These are phyloP conservation scores for Tetraneura akinire DNA, from an alignment of 1,140 invertebrate genomes.

Conservation along the genomic window DNA sequence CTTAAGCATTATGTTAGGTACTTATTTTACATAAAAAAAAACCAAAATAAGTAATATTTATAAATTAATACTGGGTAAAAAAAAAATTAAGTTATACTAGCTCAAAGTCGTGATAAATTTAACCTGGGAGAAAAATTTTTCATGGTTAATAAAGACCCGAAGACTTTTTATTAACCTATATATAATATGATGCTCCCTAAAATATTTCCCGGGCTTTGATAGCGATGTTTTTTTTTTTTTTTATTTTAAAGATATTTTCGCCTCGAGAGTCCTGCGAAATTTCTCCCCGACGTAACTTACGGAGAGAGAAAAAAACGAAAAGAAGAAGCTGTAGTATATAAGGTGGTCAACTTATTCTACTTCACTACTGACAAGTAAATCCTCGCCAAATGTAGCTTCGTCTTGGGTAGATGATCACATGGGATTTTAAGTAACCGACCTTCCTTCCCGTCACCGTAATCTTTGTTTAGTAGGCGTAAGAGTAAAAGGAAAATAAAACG, in stretches of 20 bases:
- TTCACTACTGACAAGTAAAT: constrained; percentile 35
- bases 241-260: constrained; percentile 13
- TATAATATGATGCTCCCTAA: not conserved
- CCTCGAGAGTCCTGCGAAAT: not conserved
- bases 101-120: no score
- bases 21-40: no score
- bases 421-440: constrained; percentile 4
- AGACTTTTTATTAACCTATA: not conserved
- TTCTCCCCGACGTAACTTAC: not conserved
- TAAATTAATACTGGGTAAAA: no score
- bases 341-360: constrained; percentile 24
- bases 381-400: constrained; percentile 19
- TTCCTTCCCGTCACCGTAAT: not conserved
- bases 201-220: not conserved
- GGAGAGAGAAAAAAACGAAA: not conserved
- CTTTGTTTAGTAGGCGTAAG: constrained; percentile 6
- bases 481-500: no score
- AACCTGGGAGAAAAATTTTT: no score
- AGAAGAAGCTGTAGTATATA: no score
- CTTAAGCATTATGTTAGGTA: no score
- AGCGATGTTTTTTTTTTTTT: no score
- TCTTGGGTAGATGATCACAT: not conserved
- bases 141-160: not conserved
- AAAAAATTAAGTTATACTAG: no score
- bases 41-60: no score